Base-by-base conservation (phyloP, 2,113 vertebrate genomes). In the Stictonetta naevosa region DNA sequence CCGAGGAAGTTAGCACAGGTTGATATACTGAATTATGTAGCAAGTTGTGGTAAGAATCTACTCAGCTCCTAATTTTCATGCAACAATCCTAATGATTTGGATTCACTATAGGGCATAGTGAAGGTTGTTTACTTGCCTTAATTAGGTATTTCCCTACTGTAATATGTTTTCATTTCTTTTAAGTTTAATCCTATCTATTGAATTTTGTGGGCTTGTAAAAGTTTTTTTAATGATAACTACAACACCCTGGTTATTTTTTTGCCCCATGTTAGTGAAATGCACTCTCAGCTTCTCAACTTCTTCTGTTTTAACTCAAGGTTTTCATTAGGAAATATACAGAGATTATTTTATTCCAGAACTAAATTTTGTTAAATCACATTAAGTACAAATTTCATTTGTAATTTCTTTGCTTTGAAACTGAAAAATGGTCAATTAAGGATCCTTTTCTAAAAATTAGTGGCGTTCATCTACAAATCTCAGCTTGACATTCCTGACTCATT, bases 381-480 rank as follows among this genome's bases (percentile, higher is more conserved):
- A 81, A 78, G 77, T 44, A 56, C 14, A 92, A 69, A 50, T 85
- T 88, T 95, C 23, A 74, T 63, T 85, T 69, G 44, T 60, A 77
- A 82, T 88, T 90, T 74, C 59, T 94, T 82, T 77, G 48, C 58
- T 90, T 69, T 60, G 28, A 85, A 90, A 68, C 50, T 80, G 44
- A 94, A 96, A 94, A 92, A 88, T 11, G 83, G 78, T n/a, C 78
- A 85, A 2, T 71, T 88, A 96, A 88, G 20, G 31, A 63, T 83
- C 29, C 56, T 75, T 36, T 58, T 90, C 34, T 16, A 88, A 91
- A 97, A 80, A 86, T 80, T 58, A 89, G 75, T 63, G 50, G 38
- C 72, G 60, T 20, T 86, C 85, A 67, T 71, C 60, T 85, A 81
- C 28, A 81, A 48, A 90, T 67, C 76, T 85, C 79, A 83, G 36